phyloP scores from a whole-genome alignment of 2,113 vertebrate genomes.

The Phalacrocorax pelagicus region DNA sequence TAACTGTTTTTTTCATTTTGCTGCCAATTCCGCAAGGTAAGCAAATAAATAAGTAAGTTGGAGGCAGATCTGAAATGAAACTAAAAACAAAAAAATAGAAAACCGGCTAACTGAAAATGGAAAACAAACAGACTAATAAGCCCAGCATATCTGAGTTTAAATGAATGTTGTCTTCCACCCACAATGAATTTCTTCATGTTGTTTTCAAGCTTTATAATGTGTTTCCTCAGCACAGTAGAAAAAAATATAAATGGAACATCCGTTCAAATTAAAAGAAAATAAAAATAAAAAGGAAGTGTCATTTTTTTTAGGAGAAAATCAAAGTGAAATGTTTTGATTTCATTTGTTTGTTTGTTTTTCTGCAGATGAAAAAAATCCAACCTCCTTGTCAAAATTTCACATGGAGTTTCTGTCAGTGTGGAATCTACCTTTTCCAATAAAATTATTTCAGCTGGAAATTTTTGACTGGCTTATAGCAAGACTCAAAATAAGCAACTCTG shows the following conservation, averaged over 20 bases:
- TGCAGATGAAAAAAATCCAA: not conserved
- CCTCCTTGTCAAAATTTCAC: not conserved
- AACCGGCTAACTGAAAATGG: not conserved
- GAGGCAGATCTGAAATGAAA: not conserved
- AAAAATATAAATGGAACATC: not conserved
- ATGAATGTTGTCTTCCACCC: not conserved
- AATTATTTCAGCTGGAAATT: not conserved
- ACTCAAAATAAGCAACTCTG: not conserved
- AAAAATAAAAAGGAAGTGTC: not conserved
- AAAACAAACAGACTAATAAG: slow-evolving; percentile 28
- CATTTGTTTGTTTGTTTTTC: not conserved
- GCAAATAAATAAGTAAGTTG: slow-evolving; percentile 15
- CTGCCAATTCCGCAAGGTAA: slow-evolving; percentile 2
- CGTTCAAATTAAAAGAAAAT: not conserved
- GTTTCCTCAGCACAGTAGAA: not conserved
- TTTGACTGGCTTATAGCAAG: not conserved
- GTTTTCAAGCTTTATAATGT: slow-evolving; percentile 10
- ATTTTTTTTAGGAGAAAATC: not conserved
- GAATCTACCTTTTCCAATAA: not conserved
- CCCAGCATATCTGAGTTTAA: not conserved
- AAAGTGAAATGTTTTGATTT: not conserved
- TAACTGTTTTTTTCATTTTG: not conserved
- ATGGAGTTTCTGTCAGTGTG: not conserved
- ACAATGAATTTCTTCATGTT: not conserved
- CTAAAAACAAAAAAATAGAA: not conserved